These are phyloP conservation scores for Panagrolaimus sp. DNA, from an alignment of 1,140 invertebrate species.

Conservation along the genomic window DNA sequence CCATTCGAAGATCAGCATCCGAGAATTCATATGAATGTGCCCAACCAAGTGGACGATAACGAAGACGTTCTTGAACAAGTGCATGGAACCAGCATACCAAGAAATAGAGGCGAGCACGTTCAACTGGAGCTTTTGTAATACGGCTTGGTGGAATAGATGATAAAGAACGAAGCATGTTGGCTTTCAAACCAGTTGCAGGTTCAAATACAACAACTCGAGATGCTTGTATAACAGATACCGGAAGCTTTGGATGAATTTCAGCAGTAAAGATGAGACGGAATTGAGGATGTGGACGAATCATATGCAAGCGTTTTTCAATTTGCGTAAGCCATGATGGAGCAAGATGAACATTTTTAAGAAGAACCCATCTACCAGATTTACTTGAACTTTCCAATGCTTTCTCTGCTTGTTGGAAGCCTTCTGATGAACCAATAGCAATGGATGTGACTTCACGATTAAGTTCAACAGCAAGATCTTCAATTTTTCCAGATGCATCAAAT, in stretches of 20 bases:
- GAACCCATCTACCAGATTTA: slow-evolving; percentile 93
- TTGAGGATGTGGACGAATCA: slow-evolving; percentile 75
- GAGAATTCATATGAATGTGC: slow-evolving; percentile 98
- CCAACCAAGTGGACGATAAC: slow-evolving; percentile 95
- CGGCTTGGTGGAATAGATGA: slow-evolving; percentile 73
- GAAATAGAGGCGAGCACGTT: slow-evolving; percentile 92
- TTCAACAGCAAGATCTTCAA: slow-evolving; percentile 93
- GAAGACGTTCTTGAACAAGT: slow-evolving; percentile 90
- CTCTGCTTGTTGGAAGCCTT: slow-evolving; percentile 94
- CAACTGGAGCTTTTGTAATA: slow-evolving; percentile 65
- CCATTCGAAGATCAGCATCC: slow-evolving; percentile 90
- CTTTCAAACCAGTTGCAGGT: slow-evolving; percentile 92
- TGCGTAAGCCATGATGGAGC: slow-evolving; percentile 97
- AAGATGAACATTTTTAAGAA: slow-evolving; percentile 97
- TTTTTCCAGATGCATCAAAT: slow-evolving; percentile 90
- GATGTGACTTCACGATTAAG: slow-evolving; percentile 85
- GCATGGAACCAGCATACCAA: slow-evolving; percentile 96
- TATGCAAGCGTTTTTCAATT: slow-evolving; percentile 96
- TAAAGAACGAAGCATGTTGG: slow-evolving; percentile 90
- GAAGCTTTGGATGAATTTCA: slow-evolving; percentile 74
- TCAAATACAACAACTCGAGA: slow-evolving; percentile 96
- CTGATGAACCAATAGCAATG: slow-evolving; percentile 94
- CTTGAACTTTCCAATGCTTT: slow-evolving; percentile 65
- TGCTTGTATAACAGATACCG: slow-evolving; percentile 67
- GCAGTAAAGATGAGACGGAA: slow-evolving; percentile 73